A percentile compares a stretch with the other conserved stretches of the same genome.
Evolutionary conservation across 2,113 vertebrate species (phyloP).

Genomic region (Hemibagrus wyckioides): DNA sequence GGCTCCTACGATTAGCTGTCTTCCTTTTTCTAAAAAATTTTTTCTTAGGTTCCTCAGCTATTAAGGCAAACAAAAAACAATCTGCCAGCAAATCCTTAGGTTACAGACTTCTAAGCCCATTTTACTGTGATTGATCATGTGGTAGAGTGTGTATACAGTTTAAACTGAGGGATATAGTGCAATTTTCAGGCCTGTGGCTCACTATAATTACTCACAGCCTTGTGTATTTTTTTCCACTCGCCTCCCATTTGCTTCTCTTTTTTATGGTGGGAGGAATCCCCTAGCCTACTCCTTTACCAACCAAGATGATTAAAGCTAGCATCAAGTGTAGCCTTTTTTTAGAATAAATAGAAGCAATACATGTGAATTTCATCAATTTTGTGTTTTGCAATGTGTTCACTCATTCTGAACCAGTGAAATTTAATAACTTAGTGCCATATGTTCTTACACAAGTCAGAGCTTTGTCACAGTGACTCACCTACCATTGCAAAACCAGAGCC

Average conservation of each 20-base stretch:
- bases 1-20: not conserved
- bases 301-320: not conserved
- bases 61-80: not conserved
- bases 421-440: not conserved
- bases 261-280: not conserved
- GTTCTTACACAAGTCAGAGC: not conserved
- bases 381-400: not conserved
- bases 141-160: not conserved
- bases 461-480: constrained; percentile 33
- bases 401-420: not conserved
- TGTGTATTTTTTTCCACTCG: not conserved
- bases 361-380: not conserved
- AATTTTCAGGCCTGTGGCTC: constrained; percentile 49
- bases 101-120: not conserved
- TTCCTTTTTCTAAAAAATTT: not conserved
- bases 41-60: not conserved
- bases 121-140: not conserved
- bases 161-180: not conserved
- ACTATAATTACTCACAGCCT: constrained; percentile 58
- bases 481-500: constrained; percentile 9
- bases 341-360: not conserved
- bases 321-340: not conserved
- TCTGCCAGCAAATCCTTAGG: not conserved
- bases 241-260: constrained; percentile 6
- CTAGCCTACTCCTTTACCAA: not conserved